These are phyloP conservation scores for Malacosoma neustria DNA, from an alignment of 2,888 invertebrate species.

Conservation along the genomic window DNA sequence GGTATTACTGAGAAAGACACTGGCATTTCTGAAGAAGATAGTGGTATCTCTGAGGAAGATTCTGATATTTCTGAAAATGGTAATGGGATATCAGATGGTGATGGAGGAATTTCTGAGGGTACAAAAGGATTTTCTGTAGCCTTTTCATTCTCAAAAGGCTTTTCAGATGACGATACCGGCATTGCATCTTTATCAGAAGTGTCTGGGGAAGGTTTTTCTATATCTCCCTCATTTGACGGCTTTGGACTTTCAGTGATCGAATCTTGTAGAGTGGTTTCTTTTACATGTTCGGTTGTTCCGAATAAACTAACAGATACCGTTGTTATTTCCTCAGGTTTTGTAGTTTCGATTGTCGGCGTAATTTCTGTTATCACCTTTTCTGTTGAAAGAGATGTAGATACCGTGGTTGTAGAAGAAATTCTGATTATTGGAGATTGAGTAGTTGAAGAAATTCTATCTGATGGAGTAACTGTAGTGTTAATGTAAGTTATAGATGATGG, in stretches of 20 bases:
- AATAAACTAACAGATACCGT: background rate
- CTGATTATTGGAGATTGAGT: constrained; percentile 22
- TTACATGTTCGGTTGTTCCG: constrained; percentile 10
- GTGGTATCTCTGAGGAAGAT: background rate
- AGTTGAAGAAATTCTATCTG: constrained; percentile 23
- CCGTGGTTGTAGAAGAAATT: constrained; percentile 19
- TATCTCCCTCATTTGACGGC: background rate
- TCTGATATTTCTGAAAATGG: background rate
- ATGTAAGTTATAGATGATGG: constrained; percentile 57
- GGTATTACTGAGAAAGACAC: background rate
- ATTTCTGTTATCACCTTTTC: constrained; percentile 10
- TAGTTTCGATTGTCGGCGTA: constrained; percentile 9
- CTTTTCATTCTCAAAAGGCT: background rate
- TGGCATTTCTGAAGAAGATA: background rate
- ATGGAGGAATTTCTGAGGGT: background rate
- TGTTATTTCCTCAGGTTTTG: constrained; percentile 9
- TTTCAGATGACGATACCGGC: background rate
- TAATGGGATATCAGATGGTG: background rate
- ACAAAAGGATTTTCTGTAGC: background rate
- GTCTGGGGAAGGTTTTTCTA: no score
- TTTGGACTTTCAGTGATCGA: background rate
- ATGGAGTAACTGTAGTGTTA: constrained; percentile 34
- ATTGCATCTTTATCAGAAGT: no score
- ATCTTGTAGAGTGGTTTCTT: constrained; percentile 1
- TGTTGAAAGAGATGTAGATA: constrained; percentile 24